Evolutionary conservation across 1,140 invertebrate species (phyloP), one percentile per base, ranked within the genome.

Genomic region (Aricia agestis): DNA sequence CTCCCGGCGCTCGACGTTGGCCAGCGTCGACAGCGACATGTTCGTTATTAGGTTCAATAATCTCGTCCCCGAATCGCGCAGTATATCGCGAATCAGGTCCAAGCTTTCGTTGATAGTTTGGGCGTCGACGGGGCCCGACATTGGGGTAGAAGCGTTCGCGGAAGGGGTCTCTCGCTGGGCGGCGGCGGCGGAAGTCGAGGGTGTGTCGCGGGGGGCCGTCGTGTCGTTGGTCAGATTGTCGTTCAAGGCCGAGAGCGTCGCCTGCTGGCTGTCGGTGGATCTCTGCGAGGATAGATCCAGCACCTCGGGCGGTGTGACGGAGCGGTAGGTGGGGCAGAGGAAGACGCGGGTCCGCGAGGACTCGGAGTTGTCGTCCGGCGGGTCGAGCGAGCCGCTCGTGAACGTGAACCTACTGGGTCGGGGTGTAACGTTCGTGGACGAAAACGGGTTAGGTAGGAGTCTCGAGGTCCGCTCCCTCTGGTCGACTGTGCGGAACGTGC

Each of bases 41-140:
- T 90, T 86, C 1, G 90, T 90, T 36, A 92, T 91, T 41, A 92
- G 77, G 74, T 92, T 90, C 36, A 92, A 78, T 5, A 92, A 74
- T 66, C 90, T 82, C 17, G 87, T 89, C n/a, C 91, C 89, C 6
- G 91, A 92, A 79, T 91, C 90, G 73, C 90, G 81, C n/a, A 92
- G 75, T 65, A 92, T 91, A 69, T 89, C 87, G 15, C 90, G 80
- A 66, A 92, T 92, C 59, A 90, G 77, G 71, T 92, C 86, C 9
- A 92, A 78, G 70, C 89, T 91, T 72, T 91, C 85, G 68, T 86
- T 87, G 36, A 90, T 87, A 7, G 83, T 84, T 72, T 85, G 87
- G 52, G 87, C 82, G 74, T 88, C 87, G 25, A 85, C 80, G 7
- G 87, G 83, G 6, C 82, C 72, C 42, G 76, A 74, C 75, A 74